Percentiles rank a stretch among this genome's conserved stretches.
Evolutionary conservation across 2,888 invertebrate species (phyloP).

Genomic region (Calameuta filiformis): DNA sequence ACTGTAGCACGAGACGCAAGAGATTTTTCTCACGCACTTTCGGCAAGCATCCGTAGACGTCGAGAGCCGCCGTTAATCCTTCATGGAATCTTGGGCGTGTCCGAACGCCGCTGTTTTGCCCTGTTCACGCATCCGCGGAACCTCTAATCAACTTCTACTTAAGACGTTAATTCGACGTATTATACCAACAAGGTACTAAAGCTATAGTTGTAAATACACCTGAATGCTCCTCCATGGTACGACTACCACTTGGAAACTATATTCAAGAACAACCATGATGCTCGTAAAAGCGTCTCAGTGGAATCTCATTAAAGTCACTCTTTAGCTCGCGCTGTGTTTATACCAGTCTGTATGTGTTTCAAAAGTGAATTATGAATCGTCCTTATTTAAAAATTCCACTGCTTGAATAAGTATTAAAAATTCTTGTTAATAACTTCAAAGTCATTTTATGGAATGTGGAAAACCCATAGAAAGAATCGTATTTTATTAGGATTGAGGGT

Average conservation of each 20-base stretch:
- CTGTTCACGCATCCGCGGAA: conserved; percentile 20
- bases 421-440: background rate
- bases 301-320: background rate
- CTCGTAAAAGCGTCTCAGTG: background rate
- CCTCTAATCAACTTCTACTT: conserved; percentile 42
- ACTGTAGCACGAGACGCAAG: background rate
- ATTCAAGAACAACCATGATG: background rate
- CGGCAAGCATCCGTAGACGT: background rate
- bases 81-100: conserved; percentile 13
- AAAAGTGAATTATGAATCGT: background rate
- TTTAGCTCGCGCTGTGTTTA: background rate
- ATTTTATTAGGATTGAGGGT: background rate
- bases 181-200: conserved; percentile 27
- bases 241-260: background rate
- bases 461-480: no score
- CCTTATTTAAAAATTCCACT: background rate
- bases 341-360: background rate
- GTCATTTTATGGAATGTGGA: background rate
- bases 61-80: background rate
- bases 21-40: conserved; percentile 6
- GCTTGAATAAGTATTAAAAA: background rate
- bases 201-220: conserved; percentile 28
- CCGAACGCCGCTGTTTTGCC: conserved; percentile 14
- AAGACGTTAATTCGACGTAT: conserved; percentile 40
- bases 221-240: background rate